These are phyloP conservation scores for Harpegnathos saltator DNA, from an alignment of 1,140 invertebrate species.

Conservation along the genomic window DNA sequence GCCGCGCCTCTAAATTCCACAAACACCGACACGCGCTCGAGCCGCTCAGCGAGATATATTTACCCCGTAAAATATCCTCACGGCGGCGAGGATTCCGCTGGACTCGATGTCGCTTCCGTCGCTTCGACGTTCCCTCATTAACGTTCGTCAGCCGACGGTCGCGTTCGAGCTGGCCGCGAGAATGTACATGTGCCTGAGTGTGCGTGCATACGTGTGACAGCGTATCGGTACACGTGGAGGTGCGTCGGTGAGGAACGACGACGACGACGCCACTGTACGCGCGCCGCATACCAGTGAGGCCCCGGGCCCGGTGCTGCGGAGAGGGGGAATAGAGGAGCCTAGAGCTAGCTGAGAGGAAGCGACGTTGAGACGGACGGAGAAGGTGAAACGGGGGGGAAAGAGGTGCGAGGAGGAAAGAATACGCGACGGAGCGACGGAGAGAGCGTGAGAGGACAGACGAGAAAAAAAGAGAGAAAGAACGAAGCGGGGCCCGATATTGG, in stretches of 20 bases:
- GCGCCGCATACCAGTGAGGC: conserved; percentile 70
- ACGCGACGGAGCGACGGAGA: conserved; percentile 12
- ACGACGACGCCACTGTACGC: conserved; percentile 67
- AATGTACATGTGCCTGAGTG: conserved; percentile 34
- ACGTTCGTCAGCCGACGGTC: conserved; percentile 2
- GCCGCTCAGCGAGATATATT: not conserved
- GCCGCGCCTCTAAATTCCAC: conserved; percentile 71
- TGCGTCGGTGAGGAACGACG: conserved; percentile 55
- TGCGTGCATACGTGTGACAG: conserved; percentile 49
- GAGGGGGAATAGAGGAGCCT: conserved; percentile 56
- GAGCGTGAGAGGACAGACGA: conserved; percentile 32
- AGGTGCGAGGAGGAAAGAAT: conserved; percentile 60
- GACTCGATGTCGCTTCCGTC: too few relatives aligned
- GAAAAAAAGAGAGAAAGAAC: conserved; percentile 56
- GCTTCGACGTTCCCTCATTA: conserved; percentile 1
- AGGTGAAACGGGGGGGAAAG: conserved; percentile 38
- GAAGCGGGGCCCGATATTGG: conserved; percentile 14
- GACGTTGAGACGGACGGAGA: conserved; percentile 23
- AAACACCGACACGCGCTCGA: conserved; percentile 38
- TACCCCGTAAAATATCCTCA: conserved; percentile 2
- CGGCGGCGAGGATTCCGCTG: too few relatives aligned
- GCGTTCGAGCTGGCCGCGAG: conserved; percentile 20
- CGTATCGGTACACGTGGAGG: conserved; percentile 70
- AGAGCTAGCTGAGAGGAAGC: conserved; percentile 61
- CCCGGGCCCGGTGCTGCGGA: conserved; percentile 18